Evolutionary conservation across 2,113 vertebrate species (phyloP).

Genomic region (Onychorhynchus coronatus): DNA sequence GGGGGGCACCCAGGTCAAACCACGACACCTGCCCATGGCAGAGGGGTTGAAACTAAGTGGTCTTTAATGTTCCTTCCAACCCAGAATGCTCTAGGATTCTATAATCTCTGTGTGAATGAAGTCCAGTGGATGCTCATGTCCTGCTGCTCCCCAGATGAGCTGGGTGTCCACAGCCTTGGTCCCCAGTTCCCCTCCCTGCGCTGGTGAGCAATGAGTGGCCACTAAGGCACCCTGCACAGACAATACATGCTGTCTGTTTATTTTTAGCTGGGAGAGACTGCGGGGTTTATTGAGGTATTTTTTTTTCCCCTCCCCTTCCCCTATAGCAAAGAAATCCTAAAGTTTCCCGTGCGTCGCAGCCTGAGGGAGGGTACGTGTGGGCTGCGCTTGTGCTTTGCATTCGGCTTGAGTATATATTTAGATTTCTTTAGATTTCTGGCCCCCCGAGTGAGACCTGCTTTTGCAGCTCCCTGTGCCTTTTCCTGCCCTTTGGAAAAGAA

Average conservation of each 20-base stretch:
- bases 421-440: constrained; percentile 49
- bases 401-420: constrained; percentile 51
- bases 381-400: constrained; percentile 57
- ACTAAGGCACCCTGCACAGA: neutral
- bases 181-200: neutral
- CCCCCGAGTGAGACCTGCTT: constrained; percentile 36
- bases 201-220: neutral
- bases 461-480: constrained; percentile 10
- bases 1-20: no score
- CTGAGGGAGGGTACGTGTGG: constrained; percentile 40
- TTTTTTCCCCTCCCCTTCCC: neutral
- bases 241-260: neutral
- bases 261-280: constrained; percentile 18
- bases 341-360: neutral
- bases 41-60: neutral
- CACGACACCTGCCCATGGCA: neutral
- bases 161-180: neutral
- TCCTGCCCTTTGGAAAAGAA: neutral
- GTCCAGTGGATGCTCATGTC: rapidly evolving
- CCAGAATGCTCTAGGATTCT: neutral
- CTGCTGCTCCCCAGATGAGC: neutral
- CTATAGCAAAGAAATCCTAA: constrained; percentile 29
- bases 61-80: neutral
- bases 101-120: neutral
- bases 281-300: neutral